A percentile compares a stretch with the other conserved stretches of the same genome.
These are phyloP conservation scores for Athene noctua DNA, from an alignment of 2,113 vertebrate genomes.

Conservation along the genomic window DNA sequence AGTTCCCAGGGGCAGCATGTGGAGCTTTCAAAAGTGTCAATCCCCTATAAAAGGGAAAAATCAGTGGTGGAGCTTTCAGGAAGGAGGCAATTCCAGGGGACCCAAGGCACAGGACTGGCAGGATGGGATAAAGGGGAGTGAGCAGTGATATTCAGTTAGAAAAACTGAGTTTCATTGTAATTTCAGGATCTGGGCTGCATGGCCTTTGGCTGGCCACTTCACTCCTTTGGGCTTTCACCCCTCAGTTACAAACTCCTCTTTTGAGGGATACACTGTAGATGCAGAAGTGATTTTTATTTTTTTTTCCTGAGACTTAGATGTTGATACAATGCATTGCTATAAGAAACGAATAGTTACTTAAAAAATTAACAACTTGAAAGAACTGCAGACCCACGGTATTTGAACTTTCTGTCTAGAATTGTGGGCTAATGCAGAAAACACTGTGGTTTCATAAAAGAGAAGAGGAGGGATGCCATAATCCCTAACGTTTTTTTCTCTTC, in stretches of 20 bases:
- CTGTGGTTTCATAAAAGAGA: neutral
- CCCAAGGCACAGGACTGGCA: neutral
- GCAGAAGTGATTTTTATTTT: neutral
- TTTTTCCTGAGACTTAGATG: neutral
- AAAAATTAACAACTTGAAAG: neutral
- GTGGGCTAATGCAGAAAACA: neutral
- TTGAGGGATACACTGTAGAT: neutral
- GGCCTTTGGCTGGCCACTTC: neutral
- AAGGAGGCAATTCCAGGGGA: neutral
- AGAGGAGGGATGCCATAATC: neutral
- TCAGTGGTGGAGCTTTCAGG: neutral
- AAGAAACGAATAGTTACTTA: neutral
- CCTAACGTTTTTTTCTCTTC: neutral
- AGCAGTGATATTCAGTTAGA: neutral
- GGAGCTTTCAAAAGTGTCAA: neutral
- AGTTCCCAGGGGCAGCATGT: neutral
- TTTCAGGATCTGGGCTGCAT: neutral
- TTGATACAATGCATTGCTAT: neutral
- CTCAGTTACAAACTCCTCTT: neutral
- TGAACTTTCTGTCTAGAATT: neutral
- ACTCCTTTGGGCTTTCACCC: neutral
- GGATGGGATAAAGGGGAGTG: neutral
- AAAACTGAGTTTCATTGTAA: neutral
- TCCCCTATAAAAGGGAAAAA: neutral
- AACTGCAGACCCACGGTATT: neutral